phyloP scores from a whole-genome alignment of 2,113 vertebrate genomes.

The Piprites chloris region DNA sequence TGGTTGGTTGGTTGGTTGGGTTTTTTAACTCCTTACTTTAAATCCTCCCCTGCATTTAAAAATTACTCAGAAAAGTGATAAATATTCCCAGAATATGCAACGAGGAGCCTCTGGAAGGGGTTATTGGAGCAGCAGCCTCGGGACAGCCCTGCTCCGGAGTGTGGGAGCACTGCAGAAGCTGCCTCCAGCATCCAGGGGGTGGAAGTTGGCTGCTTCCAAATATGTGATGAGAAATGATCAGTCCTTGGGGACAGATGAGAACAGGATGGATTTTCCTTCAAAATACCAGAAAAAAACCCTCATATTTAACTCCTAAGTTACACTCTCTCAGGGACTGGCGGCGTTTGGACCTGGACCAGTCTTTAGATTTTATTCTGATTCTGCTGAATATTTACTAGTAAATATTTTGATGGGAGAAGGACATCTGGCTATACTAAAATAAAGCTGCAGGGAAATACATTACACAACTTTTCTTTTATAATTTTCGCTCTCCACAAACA shows the following conservation, averaged over 20 bases:
- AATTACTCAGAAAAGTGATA: background rate
- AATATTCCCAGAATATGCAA: background rate
- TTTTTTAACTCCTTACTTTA: background rate
- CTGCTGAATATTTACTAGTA: background rate
- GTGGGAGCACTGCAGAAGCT: background rate
- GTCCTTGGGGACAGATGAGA: background rate
- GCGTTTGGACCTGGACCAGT: background rate
- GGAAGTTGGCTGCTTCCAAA: background rate
- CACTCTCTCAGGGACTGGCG: background rate
- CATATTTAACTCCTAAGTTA: background rate
- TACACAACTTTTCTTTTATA: slow-evolving; percentile 5
- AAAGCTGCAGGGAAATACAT: slow-evolving; percentile 23
- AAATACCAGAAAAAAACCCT: background rate
- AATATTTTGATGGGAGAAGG: slow-evolving; percentile 32
- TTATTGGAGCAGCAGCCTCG: accelerated
- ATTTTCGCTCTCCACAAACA: slow-evolving; percentile 22
- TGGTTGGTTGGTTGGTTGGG: too few species aligned
- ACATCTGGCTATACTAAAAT: slow-evolving; percentile 45
- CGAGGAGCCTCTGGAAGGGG: accelerated
- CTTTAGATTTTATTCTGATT: background rate
- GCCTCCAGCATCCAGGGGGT: background rate
- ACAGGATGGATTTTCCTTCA: background rate
- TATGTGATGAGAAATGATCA: background rate
- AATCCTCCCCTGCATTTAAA: background rate
- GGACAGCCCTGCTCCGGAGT: background rate